Percentiles rank a stretch among this genome's conserved stretches.
Evolutionary conservation across 2,888 invertebrate genomes (phyloP).

Genomic region (Choreutis nemorana): DNA sequence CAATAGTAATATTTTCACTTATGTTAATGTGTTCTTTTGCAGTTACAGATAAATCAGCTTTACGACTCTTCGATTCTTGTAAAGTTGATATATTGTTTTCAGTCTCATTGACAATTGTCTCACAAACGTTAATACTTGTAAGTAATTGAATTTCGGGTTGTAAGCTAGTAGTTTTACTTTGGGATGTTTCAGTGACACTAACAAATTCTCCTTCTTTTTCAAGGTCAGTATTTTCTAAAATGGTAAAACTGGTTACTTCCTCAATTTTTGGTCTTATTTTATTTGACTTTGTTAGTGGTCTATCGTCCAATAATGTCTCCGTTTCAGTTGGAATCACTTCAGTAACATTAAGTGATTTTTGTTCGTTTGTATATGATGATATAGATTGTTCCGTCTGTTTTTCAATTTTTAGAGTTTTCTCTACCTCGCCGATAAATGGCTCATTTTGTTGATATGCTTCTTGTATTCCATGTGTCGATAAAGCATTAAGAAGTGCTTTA

Average conservation of each 20-base stretch:
- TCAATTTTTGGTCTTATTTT: slow-evolving; percentile 29
- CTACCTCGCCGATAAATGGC: slow-evolving; percentile 34
- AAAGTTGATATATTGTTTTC: slow-evolving; percentile 19
- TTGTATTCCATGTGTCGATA: slow-evolving; percentile 24
- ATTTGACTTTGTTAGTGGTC: slow-evolving; percentile 18
- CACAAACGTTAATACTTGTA: slow-evolving; percentile 24
- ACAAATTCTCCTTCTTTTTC: slow-evolving; percentile 55
- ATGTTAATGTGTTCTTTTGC: slow-evolving; percentile 38
- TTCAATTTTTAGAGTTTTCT: slow-evolving; percentile 16
- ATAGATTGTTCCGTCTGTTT: slow-evolving; percentile 14
- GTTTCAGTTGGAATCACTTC: slow-evolving; percentile 33
- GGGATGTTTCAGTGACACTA: slow-evolving; percentile 32
- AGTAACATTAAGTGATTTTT: slow-evolving; percentile 30
- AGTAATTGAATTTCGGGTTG: slow-evolving; percentile 12
- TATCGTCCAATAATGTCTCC: slow-evolving; percentile 20
- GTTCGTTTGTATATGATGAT: slow-evolving; percentile 22
- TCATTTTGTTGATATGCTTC: slow-evolving; percentile 31
- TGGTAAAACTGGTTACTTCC: slow-evolving; percentile 41
- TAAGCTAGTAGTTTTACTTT: slow-evolving; percentile 20
- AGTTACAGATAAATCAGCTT: slow-evolving; percentile 43
- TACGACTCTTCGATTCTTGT: slow-evolving; percentile 23
- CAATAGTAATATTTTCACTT: slow-evolving; percentile 25
- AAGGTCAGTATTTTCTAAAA: slow-evolving; percentile 43
- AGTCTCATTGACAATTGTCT: slow-evolving; percentile 30
- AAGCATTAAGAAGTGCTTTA: slow-evolving; percentile 19